Percentiles rank a stretch among this genome's conserved stretches.
These are phyloP conservation scores for Vireo altiloquus DNA, from an alignment of 2,113 vertebrate genomes.

Conservation along the genomic window DNA sequence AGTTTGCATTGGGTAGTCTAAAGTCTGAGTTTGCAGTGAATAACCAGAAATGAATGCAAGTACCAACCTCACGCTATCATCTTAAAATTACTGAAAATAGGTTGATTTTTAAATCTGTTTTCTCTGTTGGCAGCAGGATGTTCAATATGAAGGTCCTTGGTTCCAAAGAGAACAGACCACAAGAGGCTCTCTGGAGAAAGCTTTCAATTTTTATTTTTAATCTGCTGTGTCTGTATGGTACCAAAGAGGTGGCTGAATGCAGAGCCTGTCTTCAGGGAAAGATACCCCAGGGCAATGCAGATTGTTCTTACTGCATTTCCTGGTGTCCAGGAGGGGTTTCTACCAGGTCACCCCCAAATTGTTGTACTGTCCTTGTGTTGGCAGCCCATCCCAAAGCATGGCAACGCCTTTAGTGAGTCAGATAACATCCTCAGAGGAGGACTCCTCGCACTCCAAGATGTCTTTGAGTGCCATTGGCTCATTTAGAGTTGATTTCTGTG, in stretches of 20 bases:
- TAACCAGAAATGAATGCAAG: not conserved
- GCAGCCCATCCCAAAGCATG: not conserved
- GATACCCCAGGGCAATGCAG: not conserved
- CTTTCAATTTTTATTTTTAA: not conserved
- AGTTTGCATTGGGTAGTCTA: not conserved
- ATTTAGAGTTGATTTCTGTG: not conserved
- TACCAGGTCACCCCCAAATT: not conserved
- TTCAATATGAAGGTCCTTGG: not conserved
- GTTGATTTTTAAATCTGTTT: not conserved
- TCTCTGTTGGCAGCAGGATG: not conserved
- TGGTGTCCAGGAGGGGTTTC: not conserved
- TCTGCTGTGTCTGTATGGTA: not conserved
- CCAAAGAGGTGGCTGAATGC: not conserved
- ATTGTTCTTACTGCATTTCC: not conserved
- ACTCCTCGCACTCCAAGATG: not conserved
- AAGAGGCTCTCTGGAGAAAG: not conserved
- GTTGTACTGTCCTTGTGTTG: not conserved
- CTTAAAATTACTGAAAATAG: not conserved
- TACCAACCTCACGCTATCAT: fast-evolving
- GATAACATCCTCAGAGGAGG: not conserved
- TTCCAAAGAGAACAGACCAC: not conserved
- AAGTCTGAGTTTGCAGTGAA: not conserved
- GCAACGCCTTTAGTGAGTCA: not conserved
- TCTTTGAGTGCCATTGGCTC: not conserved
- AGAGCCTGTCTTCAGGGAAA: not conserved